Base-by-base conservation (phyloP, 2,888 invertebrate species). In the Trichogramma dendrolimi region DNA sequence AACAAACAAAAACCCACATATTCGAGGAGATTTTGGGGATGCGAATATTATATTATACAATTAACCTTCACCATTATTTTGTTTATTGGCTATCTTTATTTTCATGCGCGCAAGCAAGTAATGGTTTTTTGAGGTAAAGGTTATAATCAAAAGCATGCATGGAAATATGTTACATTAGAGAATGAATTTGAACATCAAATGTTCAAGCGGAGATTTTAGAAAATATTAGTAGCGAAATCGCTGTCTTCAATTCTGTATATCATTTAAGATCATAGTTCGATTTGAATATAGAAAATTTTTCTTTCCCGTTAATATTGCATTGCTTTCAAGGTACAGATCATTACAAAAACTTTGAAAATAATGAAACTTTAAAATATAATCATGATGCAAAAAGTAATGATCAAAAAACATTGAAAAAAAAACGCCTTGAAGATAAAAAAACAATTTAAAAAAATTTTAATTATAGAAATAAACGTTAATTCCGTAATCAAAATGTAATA, bases 71-170 rank as follows among this genome's bases (percentile, higher is more conserved):
- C 46, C n/a, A 46, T 46, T 46, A 46, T 10, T 46, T 46, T 39
- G 40, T 39, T 14, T 39, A 27, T 52, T 11, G 27, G 39, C 27
- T 38, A 39, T 39, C 56, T 69, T 65, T 67, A 70, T 68, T 73
- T 71, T 70, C 77, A 77, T 76, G 77, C 77, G 75, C 75, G 71
- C 73, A 77, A 78, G 75, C 75, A 52, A 52, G 57, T 7, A 57
- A 73, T 72, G 73, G 71, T 74, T 71, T 73, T 71, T 75, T 75
- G 72, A 77, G 72, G 74, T 72, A 74, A 71, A 73, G 71, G 67
- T 75, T 71, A 71, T 71, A 72, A 70, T 74, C 74, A 72, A 73
- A 75, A 75, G 74, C 78, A 79, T 79, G 78, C 78, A 74, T 70
- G 49, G 58, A 47, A 47, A 2, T 46, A 61, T 48, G 49, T 60